A percentile compares a stretch with the other conserved stretches of the same genome.
Evolutionary conservation across 2,888 invertebrate genomes (phyloP).

Genomic region (Ptycholaimellus sp.): DNA sequence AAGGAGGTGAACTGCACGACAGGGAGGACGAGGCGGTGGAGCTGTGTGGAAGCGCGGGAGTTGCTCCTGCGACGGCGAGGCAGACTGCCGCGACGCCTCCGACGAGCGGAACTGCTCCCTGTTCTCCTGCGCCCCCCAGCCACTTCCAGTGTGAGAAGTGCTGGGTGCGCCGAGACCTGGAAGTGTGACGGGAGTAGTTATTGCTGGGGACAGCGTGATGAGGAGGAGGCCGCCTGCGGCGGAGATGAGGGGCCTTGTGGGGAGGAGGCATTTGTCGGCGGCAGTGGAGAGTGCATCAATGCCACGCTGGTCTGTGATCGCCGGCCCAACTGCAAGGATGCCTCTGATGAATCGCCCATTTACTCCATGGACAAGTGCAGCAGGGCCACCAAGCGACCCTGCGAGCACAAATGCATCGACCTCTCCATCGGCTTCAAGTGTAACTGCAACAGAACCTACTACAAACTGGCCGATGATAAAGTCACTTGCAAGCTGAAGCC

Average conservation of each 20-base stretch:
- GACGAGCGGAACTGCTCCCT: slow-evolving; percentile 61
- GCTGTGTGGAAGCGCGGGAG: no score
- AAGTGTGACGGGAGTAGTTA: slow-evolving; percentile 76
- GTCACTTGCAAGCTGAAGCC: no score
- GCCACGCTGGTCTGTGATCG: slow-evolving; percentile 46
- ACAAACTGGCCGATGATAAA: no score
- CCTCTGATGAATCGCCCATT: slow-evolving; percentile 46
- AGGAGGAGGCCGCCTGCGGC: slow-evolving; percentile 27
- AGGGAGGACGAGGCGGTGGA: no score
- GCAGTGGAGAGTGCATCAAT: slow-evolving; percentile 40
- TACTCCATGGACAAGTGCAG: slow-evolving; percentile 79
- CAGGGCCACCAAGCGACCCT: slow-evolving; percentile 64
- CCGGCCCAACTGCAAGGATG: slow-evolving; percentile 77
- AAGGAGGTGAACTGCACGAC: no score
- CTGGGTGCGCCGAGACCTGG: slow-evolving; percentile 60
- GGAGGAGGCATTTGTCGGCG: slow-evolving; percentile 68
- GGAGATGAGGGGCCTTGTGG: slow-evolving; percentile 36
- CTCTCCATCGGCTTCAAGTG: slow-evolving; percentile 79
- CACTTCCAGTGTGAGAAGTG: no score
- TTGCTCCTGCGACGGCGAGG: no score
- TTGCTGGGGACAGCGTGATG: slow-evolving; percentile 72
- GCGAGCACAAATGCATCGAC: slow-evolving; percentile 82
- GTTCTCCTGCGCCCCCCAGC: no score
- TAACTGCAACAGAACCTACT: slow-evolving; percentile 77
- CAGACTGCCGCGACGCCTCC: slow-evolving; percentile 85